phyloP scores from a whole-genome alignment of 2,113 vertebrate species.

The Aptenodytes patagonicus region DNA sequence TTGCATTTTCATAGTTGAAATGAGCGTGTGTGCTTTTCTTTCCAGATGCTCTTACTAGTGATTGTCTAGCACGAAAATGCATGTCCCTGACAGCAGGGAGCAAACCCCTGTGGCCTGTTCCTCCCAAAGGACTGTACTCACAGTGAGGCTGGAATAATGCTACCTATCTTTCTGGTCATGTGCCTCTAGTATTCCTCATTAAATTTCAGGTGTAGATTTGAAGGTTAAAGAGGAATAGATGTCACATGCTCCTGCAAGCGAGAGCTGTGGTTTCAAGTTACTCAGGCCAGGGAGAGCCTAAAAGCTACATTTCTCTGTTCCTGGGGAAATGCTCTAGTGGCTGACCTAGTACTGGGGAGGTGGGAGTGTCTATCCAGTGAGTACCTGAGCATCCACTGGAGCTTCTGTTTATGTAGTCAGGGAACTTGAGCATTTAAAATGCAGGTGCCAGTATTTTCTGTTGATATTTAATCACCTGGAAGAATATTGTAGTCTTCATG shows the following conservation, averaged over 20 bases:
- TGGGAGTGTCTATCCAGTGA: neutral
- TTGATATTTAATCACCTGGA: neutral
- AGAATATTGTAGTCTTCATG: neutral
- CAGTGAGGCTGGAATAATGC: neutral
- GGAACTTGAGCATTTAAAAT: neutral
- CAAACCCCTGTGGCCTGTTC: neutral
- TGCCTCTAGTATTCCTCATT: neutral
- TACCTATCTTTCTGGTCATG: neutral
- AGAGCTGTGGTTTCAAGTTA: neutral
- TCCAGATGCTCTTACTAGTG: neutral
- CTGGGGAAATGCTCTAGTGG: neutral
- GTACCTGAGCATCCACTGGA: neutral
- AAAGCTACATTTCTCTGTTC: neutral
- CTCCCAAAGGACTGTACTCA: neutral
- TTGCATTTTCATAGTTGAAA: neutral
- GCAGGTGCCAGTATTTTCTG: neutral
- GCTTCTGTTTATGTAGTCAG: neutral
- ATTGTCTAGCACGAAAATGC: neutral
- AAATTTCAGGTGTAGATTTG: neutral
- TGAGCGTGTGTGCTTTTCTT: neutral
- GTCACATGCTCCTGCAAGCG: neutral
- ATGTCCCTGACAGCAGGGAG: neutral
- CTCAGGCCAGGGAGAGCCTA: neutral
- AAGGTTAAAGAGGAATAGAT: neutral
- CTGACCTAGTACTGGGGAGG: neutral